Evolutionary conservation across 2,888 invertebrate genomes (phyloP), one percentile per base, ranked within the genome.

Genomic region (Cabera pusaria): DNA sequence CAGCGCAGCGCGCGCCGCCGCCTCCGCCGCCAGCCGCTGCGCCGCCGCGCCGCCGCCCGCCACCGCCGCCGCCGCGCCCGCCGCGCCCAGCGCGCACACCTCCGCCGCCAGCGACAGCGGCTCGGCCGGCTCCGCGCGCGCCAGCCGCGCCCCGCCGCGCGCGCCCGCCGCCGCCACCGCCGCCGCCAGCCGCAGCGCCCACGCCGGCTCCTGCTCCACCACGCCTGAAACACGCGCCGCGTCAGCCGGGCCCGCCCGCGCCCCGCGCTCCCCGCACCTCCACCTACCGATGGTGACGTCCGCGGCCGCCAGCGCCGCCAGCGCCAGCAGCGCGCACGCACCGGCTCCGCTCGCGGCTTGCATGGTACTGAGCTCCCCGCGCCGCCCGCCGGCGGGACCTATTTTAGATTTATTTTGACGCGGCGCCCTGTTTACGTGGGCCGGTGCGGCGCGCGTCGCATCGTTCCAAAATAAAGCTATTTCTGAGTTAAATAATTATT

Each of bases 1-100:
- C 54, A 72, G 40, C 1, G 65, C 78, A 9, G 69, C 66, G 38
- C 81, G 75, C 40, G 77, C 73, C 21, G 75, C 77, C 12, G 63
- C 76, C 39, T 64, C 72, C 29, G 64, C 65, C 32, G 65, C 71
- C 45, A 74, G 64, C 27, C 53, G 43, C 26, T 56, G 34, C 10
- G 57, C 49, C 33, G 65, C 53, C 33, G 48, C 44, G 21, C 47
- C 59, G 2, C 58, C 62, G 10, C 63, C 67, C 11, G 41, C 44
- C 37, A 54, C 47, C 24, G 54, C 61, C 32, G 45, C 56, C 38
- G 38, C 56, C 19, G 43, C 58, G 1, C 41, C 50, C 20, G 6
- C 27, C 11, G 10, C 34, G 22, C 28, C 45, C 49, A 18, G 47
- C 31, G 20, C 46, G 43, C 59, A 58, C 27, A 56, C 52, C 26